Base-by-base conservation (phyloP, 2,888 invertebrate species). In the Drosophila rellima region DNA sequence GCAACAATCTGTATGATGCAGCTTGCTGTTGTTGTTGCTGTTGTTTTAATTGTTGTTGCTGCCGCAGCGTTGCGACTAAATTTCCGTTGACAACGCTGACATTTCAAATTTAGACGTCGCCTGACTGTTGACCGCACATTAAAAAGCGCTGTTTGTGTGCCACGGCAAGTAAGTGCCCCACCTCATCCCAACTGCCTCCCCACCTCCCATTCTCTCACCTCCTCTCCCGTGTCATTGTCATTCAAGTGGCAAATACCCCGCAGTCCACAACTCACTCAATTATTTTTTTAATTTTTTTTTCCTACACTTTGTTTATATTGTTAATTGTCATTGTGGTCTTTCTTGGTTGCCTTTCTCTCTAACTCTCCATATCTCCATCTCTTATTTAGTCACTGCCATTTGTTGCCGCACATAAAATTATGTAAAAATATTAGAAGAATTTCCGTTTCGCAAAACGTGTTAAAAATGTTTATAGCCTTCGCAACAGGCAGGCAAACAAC, bases 121-220 rank as follows among this genome's bases (percentile, higher is more conserved):
- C 80, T 84, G 85, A 84, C 85, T 85, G 88, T 83, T 83, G 83
- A 83, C 83, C 88, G 83, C 85, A 73, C 85, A 83, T 83, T 79
- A 87, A 82, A 79, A 76, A 71, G 63, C 82, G 85, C 70, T 67
- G 67, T 83, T 56, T 87, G 87, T 87, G 73, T 84, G 84, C 81
- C 87, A 81, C 71, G 77, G 68, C 75, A 64, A 74, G 63, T 71
- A 42, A 57, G 61, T 65, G 55, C 51, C 65, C 56, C 47, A 56
- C 65, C 48, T 47, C 17, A 26, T n/a, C 44, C 35, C 26, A 47
- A 8, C 20, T 31, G 6, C 42, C 26, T 13, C 18, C 10, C 17
- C 29, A 4, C 6, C 15, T 3, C 51, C 10, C 6, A 2, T 4
- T 15, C 10, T 17, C 33, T 5, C 18, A 8, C 10, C 11, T 4